phyloP scores from a whole-genome alignment of 2,113 vertebrate species.

The Saimiri boliviensis region DNA sequence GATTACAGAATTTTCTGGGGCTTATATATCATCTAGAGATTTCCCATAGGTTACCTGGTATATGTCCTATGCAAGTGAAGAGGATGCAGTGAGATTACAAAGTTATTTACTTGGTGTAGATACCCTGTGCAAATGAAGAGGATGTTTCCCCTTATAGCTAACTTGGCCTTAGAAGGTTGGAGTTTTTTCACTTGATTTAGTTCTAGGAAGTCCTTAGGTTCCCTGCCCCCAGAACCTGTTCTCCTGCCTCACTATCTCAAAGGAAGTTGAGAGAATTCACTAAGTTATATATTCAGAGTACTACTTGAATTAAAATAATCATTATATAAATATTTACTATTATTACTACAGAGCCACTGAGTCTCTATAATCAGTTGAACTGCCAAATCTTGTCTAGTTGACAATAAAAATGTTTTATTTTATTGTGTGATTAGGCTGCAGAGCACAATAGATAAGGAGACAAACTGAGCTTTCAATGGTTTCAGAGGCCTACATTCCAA shows the following conservation, averaged over 20 bases:
- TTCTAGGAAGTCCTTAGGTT: too few relatives aligned
- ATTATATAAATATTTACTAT: background rate
- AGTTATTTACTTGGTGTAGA: too few relatives aligned
- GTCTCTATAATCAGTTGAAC: background rate
- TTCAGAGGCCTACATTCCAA: background rate
- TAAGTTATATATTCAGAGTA: background rate
- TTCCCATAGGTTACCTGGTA: too few relatives aligned
- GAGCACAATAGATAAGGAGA: background rate
- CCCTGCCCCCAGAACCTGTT: too few relatives aligned
- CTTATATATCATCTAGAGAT: too few relatives aligned
- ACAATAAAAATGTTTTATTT: background rate
- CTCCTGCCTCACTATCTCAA: background rate
- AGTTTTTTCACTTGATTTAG: too few relatives aligned
- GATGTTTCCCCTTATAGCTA: too few relatives aligned
- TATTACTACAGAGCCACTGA: background rate
- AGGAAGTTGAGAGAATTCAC: background rate
- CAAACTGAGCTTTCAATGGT: rapidly evolving
- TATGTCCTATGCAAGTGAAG: too few relatives aligned
- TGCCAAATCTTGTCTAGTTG: background rate
- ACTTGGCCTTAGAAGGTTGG: too few relatives aligned
- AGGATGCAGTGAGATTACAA: too few relatives aligned
- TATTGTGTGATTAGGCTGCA: background rate
- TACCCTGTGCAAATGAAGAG: too few relatives aligned
- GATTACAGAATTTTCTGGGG: too few relatives aligned
- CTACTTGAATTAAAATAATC: background rate